Evolutionary conservation across 2,888 invertebrate species (phyloP), one percentile per base, ranked within the genome.

Genomic region (Athalia rosae): DNA sequence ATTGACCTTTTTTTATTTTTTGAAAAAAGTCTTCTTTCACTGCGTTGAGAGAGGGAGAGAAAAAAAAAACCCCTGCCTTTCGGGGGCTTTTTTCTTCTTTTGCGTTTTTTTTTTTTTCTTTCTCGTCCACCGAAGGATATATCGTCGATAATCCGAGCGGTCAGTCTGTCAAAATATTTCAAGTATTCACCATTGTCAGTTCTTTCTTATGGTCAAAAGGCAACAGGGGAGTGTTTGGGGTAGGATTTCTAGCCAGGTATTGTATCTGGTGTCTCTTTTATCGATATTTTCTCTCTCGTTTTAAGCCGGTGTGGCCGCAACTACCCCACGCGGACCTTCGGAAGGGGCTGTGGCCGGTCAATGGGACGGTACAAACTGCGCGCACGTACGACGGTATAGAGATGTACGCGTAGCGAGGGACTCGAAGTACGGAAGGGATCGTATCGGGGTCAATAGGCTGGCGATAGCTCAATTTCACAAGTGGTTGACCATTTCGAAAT

Each of bases 141-240:
- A 28, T 28, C 76, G 79, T 79, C 80, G 79, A 81, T 41, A 79
- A 74, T 80, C 74, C 56, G 53, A 11, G 59, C 78, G 78, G 78
- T 78, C 78, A 78, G 84, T 82, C 85, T 87, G 86, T 87, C 87
- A 87, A 86, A 87, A 87, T 84, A 86, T 86, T 85, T 83, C 81
- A 80, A 78, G 74, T 64, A 74, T 77, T 77, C 79, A 78, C 66
- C 76, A 82, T 83, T 82, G 82, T 83, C 45, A 45, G 43, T 71
- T 71, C 58, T 56, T 15, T 43, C 8, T 69, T 71, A 28, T 28
- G 58, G 71, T 71, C 71, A 71, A 71, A 71, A 71, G 71, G 50
- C 71, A 71, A 71, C 71, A 71, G 45, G 71, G 71, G 71, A 56
- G 69, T 69, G 56, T 53, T 45, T 58, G 71, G 56, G 43, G 8